phyloP scores from a whole-genome alignment of 2,113 vertebrate species.

The Pomatostomus ruficeps region DNA sequence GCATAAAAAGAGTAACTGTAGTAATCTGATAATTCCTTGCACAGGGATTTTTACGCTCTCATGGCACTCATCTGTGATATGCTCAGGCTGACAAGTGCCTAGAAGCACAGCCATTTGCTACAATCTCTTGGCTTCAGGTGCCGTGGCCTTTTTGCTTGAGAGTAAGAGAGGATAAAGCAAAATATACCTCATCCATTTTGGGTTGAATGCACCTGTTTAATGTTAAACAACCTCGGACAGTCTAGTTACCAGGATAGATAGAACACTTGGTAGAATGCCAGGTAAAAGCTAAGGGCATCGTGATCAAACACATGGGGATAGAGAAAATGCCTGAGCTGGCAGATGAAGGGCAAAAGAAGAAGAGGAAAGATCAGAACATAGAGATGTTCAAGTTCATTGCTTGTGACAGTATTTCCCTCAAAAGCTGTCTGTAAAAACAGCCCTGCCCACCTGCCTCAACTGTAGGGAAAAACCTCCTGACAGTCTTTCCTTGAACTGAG shows the following conservation, averaged over 20 bases:
- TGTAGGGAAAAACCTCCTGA: neutral
- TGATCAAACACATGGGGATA: neutral
- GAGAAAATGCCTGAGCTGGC: neutral
- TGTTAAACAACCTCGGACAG: neutral
- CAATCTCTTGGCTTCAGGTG: neutral
- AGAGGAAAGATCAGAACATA: neutral
- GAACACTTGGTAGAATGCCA: neutral
- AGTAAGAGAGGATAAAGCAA: neutral
- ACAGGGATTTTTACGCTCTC: neutral
- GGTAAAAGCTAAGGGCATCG: neutral
- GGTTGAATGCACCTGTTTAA: neutral
- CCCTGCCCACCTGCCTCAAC: neutral
- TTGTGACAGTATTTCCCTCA: neutral
- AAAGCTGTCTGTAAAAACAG: neutral
- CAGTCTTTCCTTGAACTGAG: neutral
- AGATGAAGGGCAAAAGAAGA: slow-evolving; percentile 21
- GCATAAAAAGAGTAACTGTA: neutral
- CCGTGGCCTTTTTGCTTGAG: neutral
- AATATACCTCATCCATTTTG: neutral
- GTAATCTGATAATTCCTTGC: neutral
- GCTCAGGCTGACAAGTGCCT: neutral
- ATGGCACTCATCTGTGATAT: neutral
- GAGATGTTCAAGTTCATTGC: neutral
- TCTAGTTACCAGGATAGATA: neutral
- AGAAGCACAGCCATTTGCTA: neutral